phyloP scores from a whole-genome alignment of 2,797 vertebrate genomes.

The Nannoperca obscura region DNA sequence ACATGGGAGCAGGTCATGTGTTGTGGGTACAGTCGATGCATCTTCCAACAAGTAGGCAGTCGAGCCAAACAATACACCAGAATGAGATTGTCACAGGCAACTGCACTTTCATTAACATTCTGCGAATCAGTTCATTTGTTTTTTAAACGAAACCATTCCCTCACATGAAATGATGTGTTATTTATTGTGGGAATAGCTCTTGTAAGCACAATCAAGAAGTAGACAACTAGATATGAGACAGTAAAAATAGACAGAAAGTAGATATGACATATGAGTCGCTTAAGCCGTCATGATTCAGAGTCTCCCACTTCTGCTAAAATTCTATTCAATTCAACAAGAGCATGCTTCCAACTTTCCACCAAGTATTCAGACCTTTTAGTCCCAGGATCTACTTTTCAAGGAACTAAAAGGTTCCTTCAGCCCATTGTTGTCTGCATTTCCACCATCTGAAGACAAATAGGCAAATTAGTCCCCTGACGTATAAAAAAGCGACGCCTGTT shows the following conservation, averaged over 20 bases:
- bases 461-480: too few relatives aligned
- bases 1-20: conserved; percentile 34
- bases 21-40: conserved; percentile 22
- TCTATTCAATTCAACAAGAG: too few relatives aligned
- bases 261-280: background rate
- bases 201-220: conserved; percentile 10
- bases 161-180: conserved; percentile 35
- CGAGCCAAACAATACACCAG: conserved; percentile 24
- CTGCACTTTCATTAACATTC: conserved; percentile 55
- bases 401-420: too few relatives aligned
- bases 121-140: conserved; percentile 49
- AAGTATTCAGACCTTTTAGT: too few relatives aligned
- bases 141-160: conserved; percentile 36
- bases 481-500: too few relatives aligned
- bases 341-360: background rate
- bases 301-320: conserved; percentile 6
- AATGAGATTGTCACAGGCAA: conserved; percentile 56
- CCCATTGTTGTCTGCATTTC: too few relatives aligned
- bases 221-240: background rate
- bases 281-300: conserved; percentile 14
- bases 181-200: conserved; percentile 21
- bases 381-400: too few relatives aligned
- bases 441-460: too few relatives aligned
- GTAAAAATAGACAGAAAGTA: too few relatives aligned
- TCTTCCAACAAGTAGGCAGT: conserved; percentile 24